phyloP scores from a whole-genome alignment of 2,888 invertebrate genomes.

The Zaprionus lineosus region DNA sequence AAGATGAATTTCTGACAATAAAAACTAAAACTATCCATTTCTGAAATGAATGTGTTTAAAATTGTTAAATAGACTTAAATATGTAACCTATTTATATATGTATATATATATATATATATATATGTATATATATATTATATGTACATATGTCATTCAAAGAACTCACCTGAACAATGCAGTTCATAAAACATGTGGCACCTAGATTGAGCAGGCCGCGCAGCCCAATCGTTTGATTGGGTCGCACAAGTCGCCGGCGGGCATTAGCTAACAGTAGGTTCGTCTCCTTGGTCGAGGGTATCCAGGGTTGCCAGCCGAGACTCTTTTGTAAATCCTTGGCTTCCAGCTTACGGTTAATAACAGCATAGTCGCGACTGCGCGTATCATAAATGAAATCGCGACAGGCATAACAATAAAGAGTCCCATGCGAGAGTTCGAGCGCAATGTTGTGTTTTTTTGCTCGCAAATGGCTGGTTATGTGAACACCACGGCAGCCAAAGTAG shows the following conservation, averaged over 20 bases:
- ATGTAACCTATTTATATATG: too few species aligned
- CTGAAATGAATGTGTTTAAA: too few species aligned
- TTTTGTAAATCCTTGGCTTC: constrained; percentile 86
- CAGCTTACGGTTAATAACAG: constrained; percentile 84
- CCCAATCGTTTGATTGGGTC: constrained; percentile 93
- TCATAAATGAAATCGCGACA: constrained; percentile 97
- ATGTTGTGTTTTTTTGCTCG: constrained; percentile 91
- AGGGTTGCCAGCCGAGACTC: constrained; percentile 87
- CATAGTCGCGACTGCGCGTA: constrained; percentile 86
- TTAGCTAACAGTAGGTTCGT: constrained; percentile 89
- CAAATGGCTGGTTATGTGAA: constrained; percentile 94
- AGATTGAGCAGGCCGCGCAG: constrained; percentile 96
- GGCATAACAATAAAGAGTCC: constrained; percentile 93
- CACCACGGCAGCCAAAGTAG: constrained; percentile 94
- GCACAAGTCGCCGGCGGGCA: constrained; percentile 90
- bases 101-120: too few species aligned
- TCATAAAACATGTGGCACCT: constrained; percentile 99
- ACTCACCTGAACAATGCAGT: constrained; percentile 94
- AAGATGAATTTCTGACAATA: too few species aligned
- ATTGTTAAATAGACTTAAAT: too few species aligned
- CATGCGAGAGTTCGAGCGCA: constrained; percentile 93
- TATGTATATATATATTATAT: too few species aligned
- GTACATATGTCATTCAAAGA: too few species aligned
- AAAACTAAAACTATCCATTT: not conserved
- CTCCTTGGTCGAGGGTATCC: constrained; percentile 91